phyloP scores from a whole-genome alignment of 2,113 vertebrate species.

The Labrus mixtus region DNA sequence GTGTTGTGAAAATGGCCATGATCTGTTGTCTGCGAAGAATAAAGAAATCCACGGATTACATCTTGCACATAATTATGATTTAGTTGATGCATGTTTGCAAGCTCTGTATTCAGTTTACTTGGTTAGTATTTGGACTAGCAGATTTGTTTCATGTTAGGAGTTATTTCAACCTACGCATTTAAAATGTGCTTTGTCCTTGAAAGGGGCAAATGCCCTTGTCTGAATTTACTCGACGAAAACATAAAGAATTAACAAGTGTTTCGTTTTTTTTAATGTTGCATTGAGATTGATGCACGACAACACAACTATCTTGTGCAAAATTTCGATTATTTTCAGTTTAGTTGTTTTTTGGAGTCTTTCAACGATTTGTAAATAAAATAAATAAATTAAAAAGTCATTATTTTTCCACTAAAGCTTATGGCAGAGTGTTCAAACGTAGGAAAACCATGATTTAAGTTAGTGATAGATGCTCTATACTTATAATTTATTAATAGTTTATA shows the following conservation, averaged over 20 bases:
- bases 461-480: constrained; percentile 25
- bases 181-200: constrained; percentile 89
- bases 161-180: constrained; percentile 85
- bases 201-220: constrained; percentile 82
- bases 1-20: constrained; percentile 86
- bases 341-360: constrained; percentile 60
- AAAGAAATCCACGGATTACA: constrained; percentile 20
- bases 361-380: constrained; percentile 15
- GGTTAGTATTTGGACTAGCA: constrained; percentile 20
- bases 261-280: constrained; percentile 28
- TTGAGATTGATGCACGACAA: constrained; percentile 16
- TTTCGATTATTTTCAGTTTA: constrained; percentile 63
- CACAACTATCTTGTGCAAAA: constrained; percentile 17
- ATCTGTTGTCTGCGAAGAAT: constrained; percentile 71
- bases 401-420: constrained; percentile 1
- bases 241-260: constrained; percentile 30
- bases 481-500: constrained; percentile 44
- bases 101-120: constrained; percentile 30
- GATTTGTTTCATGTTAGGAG: constrained; percentile 58
- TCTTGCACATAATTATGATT: neutral
- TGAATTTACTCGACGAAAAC: constrained; percentile 71
- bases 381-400: constrained; percentile 12
- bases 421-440: constrained; percentile 7
- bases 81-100: constrained; percentile 39
- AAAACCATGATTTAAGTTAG: constrained; percentile 19